phyloP scores from a whole-genome alignment of 1,140 invertebrate genomes.

The roundworm (Caenorhabditis elegans) region DNA sequence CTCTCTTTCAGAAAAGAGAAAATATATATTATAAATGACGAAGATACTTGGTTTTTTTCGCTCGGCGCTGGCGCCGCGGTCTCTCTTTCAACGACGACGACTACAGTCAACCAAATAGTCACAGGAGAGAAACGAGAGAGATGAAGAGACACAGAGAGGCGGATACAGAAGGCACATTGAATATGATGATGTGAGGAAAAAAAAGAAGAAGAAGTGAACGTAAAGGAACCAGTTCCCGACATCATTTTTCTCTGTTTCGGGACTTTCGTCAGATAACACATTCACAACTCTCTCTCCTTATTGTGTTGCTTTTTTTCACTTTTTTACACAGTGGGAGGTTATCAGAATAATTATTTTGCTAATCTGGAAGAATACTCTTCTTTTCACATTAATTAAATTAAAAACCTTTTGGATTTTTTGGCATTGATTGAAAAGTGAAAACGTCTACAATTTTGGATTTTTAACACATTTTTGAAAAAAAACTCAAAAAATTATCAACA shows the following conservation, averaged over 20 bases:
- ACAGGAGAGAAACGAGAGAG: background rate
- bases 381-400: too few species aligned
- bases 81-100: constrained; percentile 15
- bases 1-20: background rate
- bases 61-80: background rate
- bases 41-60: constrained; percentile 9
- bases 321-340: background rate
- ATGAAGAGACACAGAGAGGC: background rate
- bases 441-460: too few species aligned
- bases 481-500: too few species aligned
- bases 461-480: too few species aligned
- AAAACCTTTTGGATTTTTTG: too few species aligned
- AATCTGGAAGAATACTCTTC: too few species aligned
- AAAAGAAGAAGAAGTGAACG: background rate
- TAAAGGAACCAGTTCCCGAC: constrained; percentile 26
- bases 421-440: too few species aligned
- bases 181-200: constrained; percentile 2
- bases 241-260: constrained; percentile 25
- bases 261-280: background rate
- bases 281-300: background rate
- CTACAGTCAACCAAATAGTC: constrained; percentile 21
- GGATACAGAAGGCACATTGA: constrained; percentile 18
- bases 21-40: constrained; percentile 18
- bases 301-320: background rate
- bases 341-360: too few species aligned